A percentile compares a stretch with the other conserved stretches of the same genome.
These are phyloP conservation scores for Pollenia labialis DNA, from an alignment of 2,888 invertebrate genomes.

Conservation along the genomic window DNA sequence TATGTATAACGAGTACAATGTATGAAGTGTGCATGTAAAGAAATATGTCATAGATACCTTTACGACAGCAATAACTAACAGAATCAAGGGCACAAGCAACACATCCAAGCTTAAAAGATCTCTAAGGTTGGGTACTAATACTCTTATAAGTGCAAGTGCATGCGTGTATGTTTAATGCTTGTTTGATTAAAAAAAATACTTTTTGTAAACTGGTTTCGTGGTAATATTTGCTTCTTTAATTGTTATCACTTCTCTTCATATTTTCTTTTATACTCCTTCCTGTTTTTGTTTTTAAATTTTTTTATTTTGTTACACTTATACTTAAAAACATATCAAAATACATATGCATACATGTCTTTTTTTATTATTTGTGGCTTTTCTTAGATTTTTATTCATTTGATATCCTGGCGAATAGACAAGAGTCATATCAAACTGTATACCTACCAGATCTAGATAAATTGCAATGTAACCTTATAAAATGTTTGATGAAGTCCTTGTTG, in stretches of 20 bases:
- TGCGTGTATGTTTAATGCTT: slow-evolving; percentile 17
- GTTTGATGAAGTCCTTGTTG: slow-evolving; percentile 54
- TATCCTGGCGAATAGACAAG: slow-evolving; percentile 2
- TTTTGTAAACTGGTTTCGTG: slow-evolving; percentile 61
- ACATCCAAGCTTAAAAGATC: slow-evolving; percentile 43
- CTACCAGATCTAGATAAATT: slow-evolving; percentile 38
- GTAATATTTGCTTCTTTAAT: slow-evolving; percentile 51
- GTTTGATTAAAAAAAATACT: slow-evolving; percentile 37
- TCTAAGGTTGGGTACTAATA: slow-evolving; percentile 11
- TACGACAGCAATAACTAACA: slow-evolving; percentile 24
- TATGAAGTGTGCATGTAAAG: background rate
- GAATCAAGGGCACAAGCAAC: slow-evolving; percentile 6
- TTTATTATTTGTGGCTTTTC: slow-evolving; percentile 51
- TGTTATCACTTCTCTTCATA: slow-evolving; percentile 13
- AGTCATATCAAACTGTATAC: slow-evolving; percentile 20
- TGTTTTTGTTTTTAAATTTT: slow-evolving; percentile 43
- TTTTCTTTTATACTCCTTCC: slow-evolving; percentile 23
- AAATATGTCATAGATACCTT: slow-evolving; percentile 40
- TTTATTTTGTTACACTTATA: slow-evolving; percentile 10
- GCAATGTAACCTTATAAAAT: background rate
- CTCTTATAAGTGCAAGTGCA: background rate
- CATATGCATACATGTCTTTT: background rate
- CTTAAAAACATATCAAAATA: background rate
- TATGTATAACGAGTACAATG: background rate
- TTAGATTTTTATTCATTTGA: slow-evolving; percentile 13